Evolutionary conservation across 2,888 invertebrate genomes (phyloP).

Genomic region (Drosophila acutilabella): DNA sequence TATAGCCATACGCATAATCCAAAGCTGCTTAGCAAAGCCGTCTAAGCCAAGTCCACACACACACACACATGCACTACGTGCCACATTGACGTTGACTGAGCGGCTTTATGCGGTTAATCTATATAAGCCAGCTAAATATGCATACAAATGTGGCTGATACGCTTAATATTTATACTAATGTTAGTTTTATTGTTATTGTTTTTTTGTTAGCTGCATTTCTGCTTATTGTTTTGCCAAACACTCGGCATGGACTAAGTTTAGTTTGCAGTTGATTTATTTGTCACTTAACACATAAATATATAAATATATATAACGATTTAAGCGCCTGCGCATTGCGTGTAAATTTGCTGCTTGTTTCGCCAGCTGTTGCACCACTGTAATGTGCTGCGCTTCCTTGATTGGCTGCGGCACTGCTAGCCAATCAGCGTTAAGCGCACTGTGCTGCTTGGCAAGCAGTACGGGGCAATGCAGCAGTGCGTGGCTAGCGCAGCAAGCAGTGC

Average conservation of each 20-base stretch:
- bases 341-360: slow-evolving; percentile 10
- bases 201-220: neutral
- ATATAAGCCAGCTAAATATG: slow-evolving; percentile 7
- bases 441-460: slow-evolving; percentile 48
- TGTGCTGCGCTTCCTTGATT: slow-evolving; percentile 12
- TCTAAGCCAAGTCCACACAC: slow-evolving; percentile 25
- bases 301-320: neutral
- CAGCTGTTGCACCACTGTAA: slow-evolving; percentile 35
- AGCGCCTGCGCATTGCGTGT: slow-evolving; percentile 38
- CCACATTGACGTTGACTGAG: slow-evolving; percentile 42
- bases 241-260: slow-evolving; percentile 20
- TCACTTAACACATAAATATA: slow-evolving; percentile 1
- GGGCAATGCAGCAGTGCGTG: neutral
- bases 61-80: slow-evolving; percentile 14
- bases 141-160: neutral
- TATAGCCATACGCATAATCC: slow-evolving; percentile 9
- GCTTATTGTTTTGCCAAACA: slow-evolving; percentile 10
- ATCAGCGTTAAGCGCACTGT: slow-evolving; percentile 15
- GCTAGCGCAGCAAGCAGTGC: slow-evolving; percentile 22
- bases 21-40: slow-evolving; percentile 32
- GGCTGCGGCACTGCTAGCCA: slow-evolving; percentile 30
- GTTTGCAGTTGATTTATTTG: slow-evolving; percentile 7
- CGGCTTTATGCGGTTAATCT: slow-evolving; percentile 27
- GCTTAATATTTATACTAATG: neutral
- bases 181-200: neutral